phyloP scores from a whole-genome alignment of 2,113 vertebrate genomes.

The Mastomys coucha region DNA sequence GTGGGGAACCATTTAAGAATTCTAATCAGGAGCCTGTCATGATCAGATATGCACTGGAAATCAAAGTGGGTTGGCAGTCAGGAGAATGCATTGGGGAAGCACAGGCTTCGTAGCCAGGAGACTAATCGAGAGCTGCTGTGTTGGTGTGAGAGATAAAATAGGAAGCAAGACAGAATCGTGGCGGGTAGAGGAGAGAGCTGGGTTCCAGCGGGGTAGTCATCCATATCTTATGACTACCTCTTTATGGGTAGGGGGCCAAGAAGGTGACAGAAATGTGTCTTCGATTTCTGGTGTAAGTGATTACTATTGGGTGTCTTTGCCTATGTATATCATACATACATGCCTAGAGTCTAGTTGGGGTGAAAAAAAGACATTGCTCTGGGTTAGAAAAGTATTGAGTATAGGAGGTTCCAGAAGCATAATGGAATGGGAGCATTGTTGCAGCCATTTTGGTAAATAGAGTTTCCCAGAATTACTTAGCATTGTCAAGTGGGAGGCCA shows the following conservation, averaged over 20 bases:
- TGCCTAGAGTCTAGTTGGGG: background rate
- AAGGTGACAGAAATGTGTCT: background rate
- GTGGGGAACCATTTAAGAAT: conserved; percentile 58
- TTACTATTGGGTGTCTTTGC: background rate
- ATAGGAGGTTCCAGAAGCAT: background rate
- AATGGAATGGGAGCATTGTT: background rate
- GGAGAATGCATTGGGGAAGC: background rate
- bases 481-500: background rate
- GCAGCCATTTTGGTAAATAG: background rate
- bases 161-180: background rate
- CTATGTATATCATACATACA: background rate
- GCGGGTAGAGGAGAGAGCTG: background rate
- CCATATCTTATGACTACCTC: background rate
- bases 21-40: conserved; percentile 59
- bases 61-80: conserved; percentile 46
- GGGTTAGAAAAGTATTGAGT: background rate
- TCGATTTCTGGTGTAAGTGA: conserved; percentile 18
- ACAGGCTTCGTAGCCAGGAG: background rate
- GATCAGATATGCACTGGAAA: conserved; percentile 62
- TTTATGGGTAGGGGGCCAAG: background rate
- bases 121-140: background rate
- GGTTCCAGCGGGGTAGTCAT: background rate
- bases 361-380: conserved; percentile 4
- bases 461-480: background rate
- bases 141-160: background rate